These are phyloP conservation scores for Istiophorus platypterus DNA, from an alignment of 2,113 vertebrate species.

Conservation along the genomic window DNA sequence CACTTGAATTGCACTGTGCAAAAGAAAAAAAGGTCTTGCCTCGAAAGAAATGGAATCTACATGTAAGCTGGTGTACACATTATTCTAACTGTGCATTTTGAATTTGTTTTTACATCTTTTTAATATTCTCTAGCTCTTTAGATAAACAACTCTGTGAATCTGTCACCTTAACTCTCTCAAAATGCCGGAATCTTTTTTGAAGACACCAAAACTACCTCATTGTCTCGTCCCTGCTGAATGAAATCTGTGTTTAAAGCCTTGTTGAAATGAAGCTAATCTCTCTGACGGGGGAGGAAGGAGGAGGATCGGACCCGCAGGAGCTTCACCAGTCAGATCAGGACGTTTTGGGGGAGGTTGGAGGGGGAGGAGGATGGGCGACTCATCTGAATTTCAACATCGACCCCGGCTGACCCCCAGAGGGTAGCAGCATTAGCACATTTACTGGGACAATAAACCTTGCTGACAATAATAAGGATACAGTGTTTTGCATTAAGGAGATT, in stretches of 20 bases:
- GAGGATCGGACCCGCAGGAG: slow-evolving; percentile 11
- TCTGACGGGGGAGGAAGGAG: neutral
- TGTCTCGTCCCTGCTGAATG: neutral
- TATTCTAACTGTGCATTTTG: no score
- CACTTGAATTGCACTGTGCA: no score
- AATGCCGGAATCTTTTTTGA: no score
- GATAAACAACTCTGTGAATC: no score
- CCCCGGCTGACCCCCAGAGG: slow-evolving; percentile 9
- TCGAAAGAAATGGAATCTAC: no score
- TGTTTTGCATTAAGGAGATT: slow-evolving; percentile 18
- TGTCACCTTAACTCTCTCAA: no score
- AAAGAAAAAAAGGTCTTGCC: no score
- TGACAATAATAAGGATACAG: slow-evolving; percentile 34
- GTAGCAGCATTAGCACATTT: slow-evolving; percentile 30
- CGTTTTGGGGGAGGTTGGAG: neutral
- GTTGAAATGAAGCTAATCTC: neutral
- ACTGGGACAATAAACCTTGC: slow-evolving; percentile 5
- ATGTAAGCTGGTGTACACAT: no score
- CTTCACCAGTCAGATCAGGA: slow-evolving; percentile 10
- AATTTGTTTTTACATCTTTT: no score
- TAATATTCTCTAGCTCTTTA: no score
- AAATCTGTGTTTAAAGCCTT: neutral
- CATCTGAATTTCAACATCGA: slow-evolving; percentile 42
- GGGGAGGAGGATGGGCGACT: neutral
- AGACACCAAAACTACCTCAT: no score